phyloP scores from a whole-genome alignment of 2,113 vertebrate genomes.

The Bos indicus region DNA sequence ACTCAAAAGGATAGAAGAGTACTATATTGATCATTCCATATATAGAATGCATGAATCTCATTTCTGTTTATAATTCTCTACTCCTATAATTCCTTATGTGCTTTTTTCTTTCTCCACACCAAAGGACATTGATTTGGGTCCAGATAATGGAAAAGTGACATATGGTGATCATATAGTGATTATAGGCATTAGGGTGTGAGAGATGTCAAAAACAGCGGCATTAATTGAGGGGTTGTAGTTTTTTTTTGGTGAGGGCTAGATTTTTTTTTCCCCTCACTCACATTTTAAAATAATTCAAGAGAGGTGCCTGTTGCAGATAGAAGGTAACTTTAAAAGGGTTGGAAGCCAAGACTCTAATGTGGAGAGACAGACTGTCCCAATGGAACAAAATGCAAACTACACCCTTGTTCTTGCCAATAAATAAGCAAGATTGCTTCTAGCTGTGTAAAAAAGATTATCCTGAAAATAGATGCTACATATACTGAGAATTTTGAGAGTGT shows the following conservation, averaged over 20 bases:
- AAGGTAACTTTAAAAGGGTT: neutral
- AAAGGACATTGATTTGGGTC: slow-evolving; percentile 70
- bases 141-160: slow-evolving; percentile 72
- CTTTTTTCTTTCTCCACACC: slow-evolving; percentile 69
- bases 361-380: neutral
- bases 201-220: neutral
- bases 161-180: slow-evolving; percentile 55
- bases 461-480: neutral
- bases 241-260: neutral
- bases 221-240: neutral
- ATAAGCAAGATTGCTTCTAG: neutral
- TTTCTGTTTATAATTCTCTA: slow-evolving; percentile 70
- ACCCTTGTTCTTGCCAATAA: neutral
- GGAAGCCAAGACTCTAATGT: neutral
- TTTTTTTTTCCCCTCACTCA: neutral
- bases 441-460: neutral
- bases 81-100: slow-evolving; percentile 72
- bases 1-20: neutral
- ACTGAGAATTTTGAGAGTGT: neutral
- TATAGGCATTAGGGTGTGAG: neutral
- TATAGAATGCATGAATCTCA: neutral
- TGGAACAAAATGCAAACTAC: neutral
- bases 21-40: neutral
- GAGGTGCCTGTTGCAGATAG: neutral
- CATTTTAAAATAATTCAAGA: slow-evolving; percentile 3